Conservation (phyloP, 2,113 vertebrate genomes). For the Herpetotheres cachinnans region DNA sequence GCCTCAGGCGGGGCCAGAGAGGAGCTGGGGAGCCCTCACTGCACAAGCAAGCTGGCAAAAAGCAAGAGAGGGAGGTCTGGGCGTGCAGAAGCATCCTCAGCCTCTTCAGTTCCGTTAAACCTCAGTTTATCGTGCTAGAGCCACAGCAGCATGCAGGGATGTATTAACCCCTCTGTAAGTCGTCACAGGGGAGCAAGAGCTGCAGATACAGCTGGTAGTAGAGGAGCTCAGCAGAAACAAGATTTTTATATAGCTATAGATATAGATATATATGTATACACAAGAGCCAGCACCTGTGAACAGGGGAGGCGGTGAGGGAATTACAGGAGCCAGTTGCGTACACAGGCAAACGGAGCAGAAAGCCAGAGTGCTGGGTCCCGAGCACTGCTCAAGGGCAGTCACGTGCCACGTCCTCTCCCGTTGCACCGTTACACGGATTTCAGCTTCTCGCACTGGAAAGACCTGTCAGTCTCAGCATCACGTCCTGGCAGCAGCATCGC, state of each 20-base stretch:
- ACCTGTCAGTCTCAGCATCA: not conserved
- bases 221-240: not conserved
- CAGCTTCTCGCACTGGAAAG: not conserved
- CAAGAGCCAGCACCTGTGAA: not conserved
- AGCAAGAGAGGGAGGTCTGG: not conserved
- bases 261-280: too few species aligned
- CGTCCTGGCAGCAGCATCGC: rapidly evolving
- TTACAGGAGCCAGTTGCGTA: not conserved
- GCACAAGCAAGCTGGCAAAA: not conserved
- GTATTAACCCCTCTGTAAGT: not conserved
- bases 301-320: not conserved
- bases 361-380: not conserved
- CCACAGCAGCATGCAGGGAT: not conserved
- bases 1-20: not conserved
- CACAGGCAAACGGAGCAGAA: not conserved
- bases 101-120: not conserved
- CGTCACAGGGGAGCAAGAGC: not conserved
- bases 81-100: not conserved
- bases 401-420: rapidly evolving
- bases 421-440: not conserved
- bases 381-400: not conserved
- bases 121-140: not conserved
- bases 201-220: not conserved
- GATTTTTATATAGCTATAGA: too few species aligned
- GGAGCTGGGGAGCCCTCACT: not conserved